Percentiles rank a stretch among this genome's conserved stretches.
phyloP scores from a whole-genome alignment of 2,113 vertebrate species.

The Lathamus discolor region DNA sequence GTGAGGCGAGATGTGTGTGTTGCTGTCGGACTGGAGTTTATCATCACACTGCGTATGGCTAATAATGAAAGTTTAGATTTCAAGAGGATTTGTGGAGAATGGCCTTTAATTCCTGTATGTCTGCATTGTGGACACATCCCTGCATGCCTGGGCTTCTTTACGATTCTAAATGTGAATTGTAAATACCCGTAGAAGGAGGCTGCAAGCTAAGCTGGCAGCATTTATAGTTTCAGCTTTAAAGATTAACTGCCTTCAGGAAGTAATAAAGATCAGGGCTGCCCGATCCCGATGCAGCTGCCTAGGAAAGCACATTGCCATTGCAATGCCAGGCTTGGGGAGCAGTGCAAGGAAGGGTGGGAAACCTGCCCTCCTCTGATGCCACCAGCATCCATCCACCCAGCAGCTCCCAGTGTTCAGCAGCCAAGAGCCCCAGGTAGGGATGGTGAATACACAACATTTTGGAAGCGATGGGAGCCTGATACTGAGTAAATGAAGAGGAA shows the following conservation, averaged over 20 bases:
- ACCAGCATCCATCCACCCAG: background rate
- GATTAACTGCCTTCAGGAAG: constrained; percentile 1
- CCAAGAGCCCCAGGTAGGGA: background rate
- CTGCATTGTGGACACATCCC: background rate
- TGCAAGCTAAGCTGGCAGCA: background rate
- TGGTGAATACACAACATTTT: fast-evolving
- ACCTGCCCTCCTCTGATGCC: fast-evolving
- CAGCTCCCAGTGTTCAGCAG: fast-evolving
- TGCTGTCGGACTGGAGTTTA: background rate
- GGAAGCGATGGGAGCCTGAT: background rate
- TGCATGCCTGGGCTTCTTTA: background rate
- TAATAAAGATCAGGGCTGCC: background rate
- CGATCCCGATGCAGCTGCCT: background rate
- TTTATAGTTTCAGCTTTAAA: background rate
- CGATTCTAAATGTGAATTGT: background rate
- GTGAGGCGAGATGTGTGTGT: background rate
- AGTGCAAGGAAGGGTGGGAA: fast-evolving
- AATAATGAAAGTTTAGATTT: background rate
- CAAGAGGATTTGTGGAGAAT: background rate
- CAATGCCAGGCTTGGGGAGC: background rate
- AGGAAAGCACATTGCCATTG: background rate
- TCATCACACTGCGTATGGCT: background rate
- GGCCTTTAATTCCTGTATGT: background rate
- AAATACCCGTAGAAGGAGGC: background rate
- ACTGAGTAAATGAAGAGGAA: background rate